Conservation (phyloP, 2,113 vertebrate genomes). For the Mus musculus region DNA sequence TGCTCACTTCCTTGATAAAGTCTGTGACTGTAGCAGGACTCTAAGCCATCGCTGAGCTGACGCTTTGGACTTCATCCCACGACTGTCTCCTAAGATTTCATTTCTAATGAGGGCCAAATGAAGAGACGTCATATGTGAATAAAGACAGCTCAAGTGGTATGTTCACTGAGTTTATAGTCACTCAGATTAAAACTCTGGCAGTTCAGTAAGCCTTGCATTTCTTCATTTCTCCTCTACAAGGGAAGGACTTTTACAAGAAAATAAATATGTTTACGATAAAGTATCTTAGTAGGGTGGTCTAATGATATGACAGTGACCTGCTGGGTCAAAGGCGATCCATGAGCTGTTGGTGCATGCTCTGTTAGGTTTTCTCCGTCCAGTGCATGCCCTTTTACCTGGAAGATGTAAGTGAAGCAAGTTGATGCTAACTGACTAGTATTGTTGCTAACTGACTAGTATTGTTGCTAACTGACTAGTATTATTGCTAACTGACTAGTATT, state of each 20-base stretch:
- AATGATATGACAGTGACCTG: neutral
- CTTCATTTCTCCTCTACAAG: neutral
- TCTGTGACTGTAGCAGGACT: neutral
- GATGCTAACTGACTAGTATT: neutral
- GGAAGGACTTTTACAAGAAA: constrained; percentile 45
- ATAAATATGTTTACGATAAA: neutral
- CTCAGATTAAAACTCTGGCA: neutral
- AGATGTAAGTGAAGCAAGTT: neutral
- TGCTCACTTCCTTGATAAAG: neutral
- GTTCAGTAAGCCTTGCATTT: neutral
- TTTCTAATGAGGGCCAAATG: constrained; percentile 10
- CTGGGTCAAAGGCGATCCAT: neutral
- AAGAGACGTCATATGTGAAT: neutral
- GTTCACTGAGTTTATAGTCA: constrained; percentile 10
- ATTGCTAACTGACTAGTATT: neutral
- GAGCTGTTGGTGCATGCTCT: neutral
- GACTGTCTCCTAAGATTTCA: neutral
- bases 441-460: neutral
- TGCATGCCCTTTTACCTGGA: constrained; percentile 14
- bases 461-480: neutral
- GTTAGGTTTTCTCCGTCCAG: neutral
- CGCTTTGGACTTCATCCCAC: neutral
- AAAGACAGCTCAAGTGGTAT: neutral
- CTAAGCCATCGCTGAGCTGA: neutral
- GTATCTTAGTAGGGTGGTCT: neutral